A percentile compares a stretch with the other conserved stretches of the same genome.
Evolutionary conservation across 2,113 vertebrate genomes (phyloP).

Genomic region (Motacilla alba): DNA sequence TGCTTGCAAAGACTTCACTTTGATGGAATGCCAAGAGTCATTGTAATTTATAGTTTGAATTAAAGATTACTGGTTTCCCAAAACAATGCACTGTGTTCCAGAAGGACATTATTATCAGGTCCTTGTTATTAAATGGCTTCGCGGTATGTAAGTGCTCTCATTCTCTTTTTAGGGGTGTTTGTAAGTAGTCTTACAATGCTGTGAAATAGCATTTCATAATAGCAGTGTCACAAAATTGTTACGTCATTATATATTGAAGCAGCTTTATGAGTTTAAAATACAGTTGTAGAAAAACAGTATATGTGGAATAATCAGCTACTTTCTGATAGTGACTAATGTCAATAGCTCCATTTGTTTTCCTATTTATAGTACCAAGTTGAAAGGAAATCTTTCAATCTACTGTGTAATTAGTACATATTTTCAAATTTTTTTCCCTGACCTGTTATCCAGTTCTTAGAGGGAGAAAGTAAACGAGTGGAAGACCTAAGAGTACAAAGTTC

Average conservation of each 20-base stretch:
- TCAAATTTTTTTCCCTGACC: not conserved
- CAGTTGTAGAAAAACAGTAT: not conserved
- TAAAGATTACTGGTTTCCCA: conserved; percentile 32
- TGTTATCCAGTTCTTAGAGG: not conserved
- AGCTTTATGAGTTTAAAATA: not conserved
- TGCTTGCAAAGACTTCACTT: conserved; percentile 13
- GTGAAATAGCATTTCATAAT: not conserved
- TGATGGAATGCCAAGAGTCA: conserved; percentile 30
- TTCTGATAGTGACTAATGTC: not conserved
- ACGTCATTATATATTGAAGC: not conserved
- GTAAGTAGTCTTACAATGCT: not conserved
- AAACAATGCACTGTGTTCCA: conserved; percentile 3
- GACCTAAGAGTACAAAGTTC: not conserved
- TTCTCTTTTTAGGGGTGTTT: not conserved
- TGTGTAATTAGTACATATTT: not conserved
- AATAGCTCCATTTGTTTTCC: not conserved
- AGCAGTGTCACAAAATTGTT: not conserved
- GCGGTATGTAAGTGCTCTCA: not conserved
- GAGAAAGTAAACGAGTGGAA: conserved; percentile 4
- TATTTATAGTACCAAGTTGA: not conserved
- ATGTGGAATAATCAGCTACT: not conserved
- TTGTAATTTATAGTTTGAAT: conserved; percentile 35
- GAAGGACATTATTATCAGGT: not conserved
- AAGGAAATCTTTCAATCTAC: conserved; percentile 16
- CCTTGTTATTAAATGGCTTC: not conserved